Conservation (phyloP, 1,140 invertebrate species). For the Eumaeus atala region DNA sequence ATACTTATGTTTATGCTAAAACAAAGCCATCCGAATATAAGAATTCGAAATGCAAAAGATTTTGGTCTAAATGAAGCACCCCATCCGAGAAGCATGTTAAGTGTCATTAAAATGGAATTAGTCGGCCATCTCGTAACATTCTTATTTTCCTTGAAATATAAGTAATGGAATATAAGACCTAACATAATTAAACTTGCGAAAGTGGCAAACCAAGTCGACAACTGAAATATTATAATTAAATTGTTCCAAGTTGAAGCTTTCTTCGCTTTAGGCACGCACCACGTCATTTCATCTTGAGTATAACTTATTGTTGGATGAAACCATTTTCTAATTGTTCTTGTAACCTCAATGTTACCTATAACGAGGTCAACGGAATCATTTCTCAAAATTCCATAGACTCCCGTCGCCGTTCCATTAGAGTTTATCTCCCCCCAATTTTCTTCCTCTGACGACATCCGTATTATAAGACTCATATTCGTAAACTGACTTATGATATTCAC, state of each 20-base stretch:
- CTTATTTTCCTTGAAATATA: conserved; percentile 53
- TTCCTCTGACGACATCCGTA: conserved; percentile 48
- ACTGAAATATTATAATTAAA: conserved; percentile 67
- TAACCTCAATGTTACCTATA: conserved; percentile 68
- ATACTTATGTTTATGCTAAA: conserved; percentile 70
- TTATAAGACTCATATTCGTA: conserved; percentile 62
- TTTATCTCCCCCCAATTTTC: conserved; percentile 64
- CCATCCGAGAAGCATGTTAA: conserved; percentile 68
- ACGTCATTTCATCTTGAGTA: conserved; percentile 70
- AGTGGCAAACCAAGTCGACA: conserved; percentile 63
- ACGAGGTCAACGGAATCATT: conserved; percentile 57
- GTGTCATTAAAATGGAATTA: conserved; percentile 65
- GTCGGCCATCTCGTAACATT: conserved; percentile 63
- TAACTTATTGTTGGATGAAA: conserved; percentile 66
- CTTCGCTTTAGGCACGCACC: conserved; percentile 61
- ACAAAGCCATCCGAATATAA: conserved; percentile 65
- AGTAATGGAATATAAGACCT: conserved; percentile 58
- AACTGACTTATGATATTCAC: conserved; percentile 65
- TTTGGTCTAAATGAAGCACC: conserved; percentile 58
- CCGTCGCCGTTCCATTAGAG: conserved; percentile 49
- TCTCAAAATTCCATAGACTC: conserved; percentile 47
- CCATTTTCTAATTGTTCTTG: conserved; percentile 57
- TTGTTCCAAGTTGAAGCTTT: conserved; percentile 64
- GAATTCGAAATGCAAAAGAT: conserved; percentile 56
- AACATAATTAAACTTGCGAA: conserved; percentile 51